Base-by-base conservation (phyloP, 2,888 invertebrate genomes). In the Pseudococcus longispinus region DNA sequence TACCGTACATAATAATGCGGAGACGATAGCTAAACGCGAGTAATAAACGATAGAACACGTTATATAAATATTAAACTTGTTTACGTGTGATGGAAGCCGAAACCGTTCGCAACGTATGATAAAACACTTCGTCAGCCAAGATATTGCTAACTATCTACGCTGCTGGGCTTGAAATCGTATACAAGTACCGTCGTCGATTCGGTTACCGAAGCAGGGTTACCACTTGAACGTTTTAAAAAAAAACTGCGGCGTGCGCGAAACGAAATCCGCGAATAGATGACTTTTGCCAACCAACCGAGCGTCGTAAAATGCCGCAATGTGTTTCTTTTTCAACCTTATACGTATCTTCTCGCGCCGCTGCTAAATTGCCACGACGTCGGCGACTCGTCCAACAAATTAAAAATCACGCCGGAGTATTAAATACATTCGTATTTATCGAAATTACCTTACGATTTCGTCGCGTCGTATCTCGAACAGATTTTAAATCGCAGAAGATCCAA, bases 81-180 rank as follows among this genome's bases (percentile, higher is more conserved):
- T 83, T 83, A 83, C 83, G 83, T 83, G 23, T 15, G 55, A 60
- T 55, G 55, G 51, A 83, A 83, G 83, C 83, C 83, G 83, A 83
- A 83, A 83, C 55, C 32, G 83, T 32, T 29, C 55, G 83, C 51
- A 23, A 55, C 83, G 46, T 83, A 51, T 44, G 60, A 60, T 37
- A 51, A 51, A 55, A 55, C 55, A 51, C 55, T 55, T 60, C 51
- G 55, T 44, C 51, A 55, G 83, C 44, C 83, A 83, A 83, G 83
- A 83, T 51, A 83, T 29, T 83, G 51, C 83, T 83, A 55, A 83
- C 83, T 83, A 83, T 83, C 83, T 83, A 83, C 83, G 83, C 83
- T 83, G 51, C 83, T 83, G 83, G 83, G 83, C 83, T 83, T 29
- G 26, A 18, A 55, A 83, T 29, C 77, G 42, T 42, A 42, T 80